Conservation (phyloP, 2,113 vertebrate genomes). For the Herpetotheres cachinnans region DNA sequence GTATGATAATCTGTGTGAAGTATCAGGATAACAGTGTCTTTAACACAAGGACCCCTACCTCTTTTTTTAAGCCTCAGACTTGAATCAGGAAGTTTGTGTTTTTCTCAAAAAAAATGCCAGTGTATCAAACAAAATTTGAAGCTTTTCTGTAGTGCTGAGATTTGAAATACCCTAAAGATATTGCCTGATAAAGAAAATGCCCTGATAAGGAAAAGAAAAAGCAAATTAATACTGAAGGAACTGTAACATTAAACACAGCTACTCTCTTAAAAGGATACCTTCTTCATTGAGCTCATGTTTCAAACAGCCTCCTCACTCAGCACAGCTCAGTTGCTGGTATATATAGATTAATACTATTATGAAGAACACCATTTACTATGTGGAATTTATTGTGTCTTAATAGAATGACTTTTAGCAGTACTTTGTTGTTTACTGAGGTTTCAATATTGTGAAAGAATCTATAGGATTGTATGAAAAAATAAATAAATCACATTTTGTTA, state of each 20-base stretch:
- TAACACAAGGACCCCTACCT: constrained; percentile 49
- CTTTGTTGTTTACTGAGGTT: neutral
- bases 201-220: neutral
- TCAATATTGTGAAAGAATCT: neutral
- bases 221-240: neutral
- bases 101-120: constrained; percentile 44
- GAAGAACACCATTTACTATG: neutral
- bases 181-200: too few relatives aligned
- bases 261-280: constrained; percentile 11
- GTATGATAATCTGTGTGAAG: constrained; percentile 50
- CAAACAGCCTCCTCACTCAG: neutral
- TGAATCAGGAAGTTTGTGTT: constrained; percentile 38
- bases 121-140: constrained; percentile 46
- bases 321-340: neutral
- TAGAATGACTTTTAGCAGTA: neutral
- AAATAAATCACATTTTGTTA: neutral
- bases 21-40: constrained; percentile 54
- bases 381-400: neutral
- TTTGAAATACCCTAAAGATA: constrained; percentile 10
- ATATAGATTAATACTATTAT: neutral
- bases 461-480: neutral
- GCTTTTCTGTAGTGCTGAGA: constrained; percentile 44
- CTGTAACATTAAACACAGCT: constrained; percentile 11
- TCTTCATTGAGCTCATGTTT: neutral
- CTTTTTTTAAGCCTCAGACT: constrained; percentile 27